These are phyloP conservation scores for Pocillopora verrucosa DNA, from an alignment of 64 coral and sea anemone species.

Conservation along the genomic window DNA sequence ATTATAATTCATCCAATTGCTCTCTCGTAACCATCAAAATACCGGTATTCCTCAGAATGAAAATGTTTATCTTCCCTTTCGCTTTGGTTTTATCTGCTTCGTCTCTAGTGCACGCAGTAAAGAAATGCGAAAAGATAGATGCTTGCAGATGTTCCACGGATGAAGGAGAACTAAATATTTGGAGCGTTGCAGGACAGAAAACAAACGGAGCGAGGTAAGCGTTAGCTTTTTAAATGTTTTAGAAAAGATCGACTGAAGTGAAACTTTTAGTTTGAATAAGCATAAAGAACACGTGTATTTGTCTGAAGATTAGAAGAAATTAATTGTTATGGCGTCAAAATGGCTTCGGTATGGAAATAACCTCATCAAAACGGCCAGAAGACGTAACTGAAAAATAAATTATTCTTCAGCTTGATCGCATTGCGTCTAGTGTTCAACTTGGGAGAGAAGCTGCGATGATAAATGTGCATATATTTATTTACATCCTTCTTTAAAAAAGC, in stretches of 20 bases:
- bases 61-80: neutral
- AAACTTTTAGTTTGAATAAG: no score
- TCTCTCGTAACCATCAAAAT: neutral
- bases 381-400: no score
- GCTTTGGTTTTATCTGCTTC: neutral
- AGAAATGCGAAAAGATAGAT: conserved; percentile 79
- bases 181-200: conserved; percentile 70
- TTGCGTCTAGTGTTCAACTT: no score
- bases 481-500: no score
- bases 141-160: conserved; percentile 72
- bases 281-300: no score
- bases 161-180: conserved; percentile 79
- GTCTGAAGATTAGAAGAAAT: no score
- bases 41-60: neutral
- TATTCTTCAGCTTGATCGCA: no score
- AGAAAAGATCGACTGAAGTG: neutral
- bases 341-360: no score
- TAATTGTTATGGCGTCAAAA: no score
- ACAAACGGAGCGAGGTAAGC: neutral
- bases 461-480: no score
- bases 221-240: neutral
- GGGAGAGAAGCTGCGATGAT: no score
- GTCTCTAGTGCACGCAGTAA: conserved; percentile 17
- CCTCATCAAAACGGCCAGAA: no score
- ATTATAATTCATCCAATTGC: neutral